These are phyloP conservation scores for Gortyna flavago DNA, from an alignment of 2,888 invertebrate genomes.

Conservation along the genomic window DNA sequence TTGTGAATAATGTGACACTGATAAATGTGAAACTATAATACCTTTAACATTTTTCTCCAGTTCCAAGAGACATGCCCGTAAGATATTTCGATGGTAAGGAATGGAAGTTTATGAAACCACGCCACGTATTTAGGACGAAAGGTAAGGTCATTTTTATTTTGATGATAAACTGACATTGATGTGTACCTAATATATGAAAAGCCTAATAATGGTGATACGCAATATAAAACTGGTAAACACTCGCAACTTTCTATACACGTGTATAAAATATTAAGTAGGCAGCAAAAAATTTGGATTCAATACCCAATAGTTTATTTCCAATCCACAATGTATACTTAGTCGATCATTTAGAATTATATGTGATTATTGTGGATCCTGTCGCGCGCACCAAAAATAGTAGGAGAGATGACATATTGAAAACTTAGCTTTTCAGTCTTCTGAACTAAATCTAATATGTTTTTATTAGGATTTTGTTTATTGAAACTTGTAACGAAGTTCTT, in stretches of 20 bases:
- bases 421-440: background rate
- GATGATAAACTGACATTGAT: background rate
- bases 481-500: too few relatives aligned
- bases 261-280: too few relatives aligned
- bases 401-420: background rate
- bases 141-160: slow-evolving; percentile 19
- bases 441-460: background rate
- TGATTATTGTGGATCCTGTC: background rate
- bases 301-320: background rate
- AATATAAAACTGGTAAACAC: background rate
- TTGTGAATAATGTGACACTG: background rate
- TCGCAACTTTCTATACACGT: background rate
- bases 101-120: slow-evolving; percentile 48
- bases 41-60: slow-evolving; percentile 25
- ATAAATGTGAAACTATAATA: background rate
- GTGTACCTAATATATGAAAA: background rate
- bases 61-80: slow-evolving; percentile 31
- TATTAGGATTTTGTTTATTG: too few relatives aligned
- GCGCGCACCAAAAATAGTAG: too few relatives aligned
- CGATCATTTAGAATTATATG: background rate
- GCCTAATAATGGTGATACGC: background rate
- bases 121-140: background rate
- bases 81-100: slow-evolving; percentile 58
- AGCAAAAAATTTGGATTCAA: background rate
- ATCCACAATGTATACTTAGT: background rate